Conservation (phyloP, 1,140 invertebrate species). For the Nebria ingens region DNA sequence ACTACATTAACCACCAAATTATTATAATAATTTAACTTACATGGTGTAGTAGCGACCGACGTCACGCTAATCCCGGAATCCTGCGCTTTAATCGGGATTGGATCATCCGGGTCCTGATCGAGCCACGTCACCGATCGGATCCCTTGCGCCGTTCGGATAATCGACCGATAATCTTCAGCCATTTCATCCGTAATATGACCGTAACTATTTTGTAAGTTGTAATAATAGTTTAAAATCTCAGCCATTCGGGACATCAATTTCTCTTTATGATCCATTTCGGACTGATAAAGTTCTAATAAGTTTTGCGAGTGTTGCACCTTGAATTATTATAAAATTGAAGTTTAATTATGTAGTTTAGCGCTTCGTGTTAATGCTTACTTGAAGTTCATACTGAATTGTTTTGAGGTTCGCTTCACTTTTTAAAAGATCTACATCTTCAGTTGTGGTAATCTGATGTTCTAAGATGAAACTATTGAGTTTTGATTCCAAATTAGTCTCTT, state of each 20-base stretch:
- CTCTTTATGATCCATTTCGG: constrained; percentile 20
- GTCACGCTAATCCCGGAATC: neutral
- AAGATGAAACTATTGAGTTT: neutral
- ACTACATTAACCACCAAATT: too few species aligned
- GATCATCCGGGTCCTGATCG: constrained; percentile 25
- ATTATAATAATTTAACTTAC: too few species aligned
- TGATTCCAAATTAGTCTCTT: too few species aligned
- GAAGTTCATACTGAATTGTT: neutral
- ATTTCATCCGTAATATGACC: constrained; percentile 20
- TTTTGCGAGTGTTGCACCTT: constrained; percentile 20
- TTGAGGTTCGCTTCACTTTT: neutral
- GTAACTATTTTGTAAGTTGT: constrained; percentile 22
- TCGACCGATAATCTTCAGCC: constrained; percentile 19
- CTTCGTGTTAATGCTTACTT: neutral
- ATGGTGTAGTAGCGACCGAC: too few species aligned
- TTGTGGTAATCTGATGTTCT: neutral
- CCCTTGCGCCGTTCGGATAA: constrained; percentile 32
- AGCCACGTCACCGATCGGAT: constrained; percentile 39
- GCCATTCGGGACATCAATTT: constrained; percentile 22
- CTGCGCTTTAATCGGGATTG: neutral
- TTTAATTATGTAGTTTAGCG: too few species aligned
- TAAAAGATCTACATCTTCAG: neutral
- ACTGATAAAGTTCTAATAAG: constrained; percentile 17
- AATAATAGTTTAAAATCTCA: constrained; percentile 18
- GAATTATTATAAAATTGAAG: too few species aligned